These are phyloP conservation scores for Aerospiza tachiro DNA, from an alignment of 2,797 vertebrate species.

Conservation along the genomic window DNA sequence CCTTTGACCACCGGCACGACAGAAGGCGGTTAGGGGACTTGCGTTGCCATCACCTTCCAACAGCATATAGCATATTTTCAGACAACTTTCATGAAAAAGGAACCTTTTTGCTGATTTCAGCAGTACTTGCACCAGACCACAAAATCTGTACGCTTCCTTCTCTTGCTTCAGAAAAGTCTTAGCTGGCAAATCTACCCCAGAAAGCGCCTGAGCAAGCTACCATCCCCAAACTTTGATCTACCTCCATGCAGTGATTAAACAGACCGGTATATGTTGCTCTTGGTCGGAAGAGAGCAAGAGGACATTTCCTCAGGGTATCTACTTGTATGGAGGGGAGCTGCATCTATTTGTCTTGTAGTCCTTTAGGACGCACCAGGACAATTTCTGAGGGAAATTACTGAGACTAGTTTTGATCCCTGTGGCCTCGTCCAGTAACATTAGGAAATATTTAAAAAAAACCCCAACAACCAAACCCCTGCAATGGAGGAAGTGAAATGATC, in stretches of 20 bases:
- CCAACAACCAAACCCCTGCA: background rate
- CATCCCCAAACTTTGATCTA: background rate
- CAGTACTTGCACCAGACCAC: background rate
- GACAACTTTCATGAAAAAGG: background rate
- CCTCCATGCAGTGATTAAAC: background rate
- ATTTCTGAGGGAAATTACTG: background rate
- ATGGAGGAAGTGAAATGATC: background rate
- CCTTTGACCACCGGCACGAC: accelerated
- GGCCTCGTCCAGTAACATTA: background rate
- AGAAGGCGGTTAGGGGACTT: accelerated
- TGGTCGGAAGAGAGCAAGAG: background rate
- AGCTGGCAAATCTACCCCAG: background rate
- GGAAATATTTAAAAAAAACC: background rate
- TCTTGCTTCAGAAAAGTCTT: background rate
- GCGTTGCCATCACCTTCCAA: background rate
- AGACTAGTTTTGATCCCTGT: background rate
- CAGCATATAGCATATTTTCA: accelerated
- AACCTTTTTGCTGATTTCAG: background rate
- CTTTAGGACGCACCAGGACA: background rate
- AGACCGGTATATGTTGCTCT: background rate
- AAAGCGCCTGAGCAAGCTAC: background rate
- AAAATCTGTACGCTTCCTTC: background rate
- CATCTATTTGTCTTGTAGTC: background rate
- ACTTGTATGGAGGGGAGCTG: background rate
- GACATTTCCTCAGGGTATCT: background rate